These are phyloP conservation scores for Stegodyphus dumicola DNA, from an alignment of 1,140 invertebrate genomes.

Conservation along the genomic window DNA sequence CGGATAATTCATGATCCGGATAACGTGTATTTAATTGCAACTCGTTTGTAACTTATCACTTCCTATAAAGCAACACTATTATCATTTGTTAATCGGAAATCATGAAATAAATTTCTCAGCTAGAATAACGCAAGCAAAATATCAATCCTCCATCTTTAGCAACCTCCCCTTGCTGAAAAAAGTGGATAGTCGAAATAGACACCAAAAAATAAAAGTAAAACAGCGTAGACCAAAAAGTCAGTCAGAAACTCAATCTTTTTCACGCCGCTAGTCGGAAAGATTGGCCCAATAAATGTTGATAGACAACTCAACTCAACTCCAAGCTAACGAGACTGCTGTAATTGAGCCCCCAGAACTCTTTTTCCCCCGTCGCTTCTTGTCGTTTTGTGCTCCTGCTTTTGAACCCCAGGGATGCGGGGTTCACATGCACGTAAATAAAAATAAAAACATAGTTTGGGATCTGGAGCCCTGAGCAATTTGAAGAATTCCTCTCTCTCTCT, in stretches of 20 bases:
- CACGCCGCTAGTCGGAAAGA: constrained; percentile 13
- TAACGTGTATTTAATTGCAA: too few species aligned
- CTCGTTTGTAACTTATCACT: too few species aligned
- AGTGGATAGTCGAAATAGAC: background rate
- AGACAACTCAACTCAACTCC: constrained; percentile 15
- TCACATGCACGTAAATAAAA: constrained; percentile 19
- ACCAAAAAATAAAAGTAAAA: background rate
- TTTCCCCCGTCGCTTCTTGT: constrained; percentile 15
- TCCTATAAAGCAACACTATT: too few species aligned
- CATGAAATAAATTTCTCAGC: too few species aligned
- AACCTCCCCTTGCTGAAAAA: too few species aligned
- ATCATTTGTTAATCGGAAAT: too few species aligned
- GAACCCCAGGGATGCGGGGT: constrained; percentile 15
- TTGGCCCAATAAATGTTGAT: constrained; percentile 54
- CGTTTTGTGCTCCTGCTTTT: constrained; percentile 14
- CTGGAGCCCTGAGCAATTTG: constrained; percentile 8
- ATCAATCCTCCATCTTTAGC: too few species aligned
- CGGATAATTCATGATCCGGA: too few species aligned
- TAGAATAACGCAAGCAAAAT: too few species aligned
- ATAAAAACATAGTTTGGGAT: constrained; percentile 50
- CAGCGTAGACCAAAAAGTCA: background rate
- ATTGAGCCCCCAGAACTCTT: constrained; percentile 29
- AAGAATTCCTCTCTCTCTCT: background rate
- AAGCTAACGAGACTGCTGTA: constrained; percentile 46
- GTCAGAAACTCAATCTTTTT: constrained; percentile 28